Conservation (phyloP, 2,797 vertebrate species). For the Tragelaphus eurycerus region DNA sequence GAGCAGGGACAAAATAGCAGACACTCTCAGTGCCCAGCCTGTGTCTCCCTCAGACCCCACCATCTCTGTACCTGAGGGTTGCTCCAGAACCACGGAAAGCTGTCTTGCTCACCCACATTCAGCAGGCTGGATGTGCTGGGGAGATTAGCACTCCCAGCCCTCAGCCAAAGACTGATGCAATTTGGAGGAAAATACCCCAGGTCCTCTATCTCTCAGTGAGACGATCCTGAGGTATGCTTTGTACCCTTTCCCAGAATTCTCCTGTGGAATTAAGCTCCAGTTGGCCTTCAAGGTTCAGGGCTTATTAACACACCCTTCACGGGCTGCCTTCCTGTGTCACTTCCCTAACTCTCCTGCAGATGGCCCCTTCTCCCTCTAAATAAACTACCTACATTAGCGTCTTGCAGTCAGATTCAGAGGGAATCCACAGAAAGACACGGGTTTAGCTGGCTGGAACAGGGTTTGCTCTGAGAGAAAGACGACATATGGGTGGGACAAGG, state of each 20-base stretch:
- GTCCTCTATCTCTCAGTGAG: neutral
- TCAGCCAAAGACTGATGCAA: neutral
- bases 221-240: neutral
- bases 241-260: neutral
- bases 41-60: neutral
- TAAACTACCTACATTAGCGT: neutral
- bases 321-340: neutral
- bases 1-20: neutral
- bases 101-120: neutral
- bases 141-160: neutral
- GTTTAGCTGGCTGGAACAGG: neutral
- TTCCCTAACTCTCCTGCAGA: neutral
- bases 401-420: neutral
- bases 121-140: neutral
- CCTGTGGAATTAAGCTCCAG: neutral
- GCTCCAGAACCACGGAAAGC: neutral
- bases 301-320: neutral
- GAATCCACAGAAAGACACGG: neutral
- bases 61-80: neutral
- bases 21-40: neutral
- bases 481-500: neutral
- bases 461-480: neutral
- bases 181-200: neutral
- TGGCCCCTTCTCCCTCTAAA: neutral
- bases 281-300: neutral